Conservation (phyloP, 2,888 invertebrate genomes). For the Drosophila anomelani region DNA sequence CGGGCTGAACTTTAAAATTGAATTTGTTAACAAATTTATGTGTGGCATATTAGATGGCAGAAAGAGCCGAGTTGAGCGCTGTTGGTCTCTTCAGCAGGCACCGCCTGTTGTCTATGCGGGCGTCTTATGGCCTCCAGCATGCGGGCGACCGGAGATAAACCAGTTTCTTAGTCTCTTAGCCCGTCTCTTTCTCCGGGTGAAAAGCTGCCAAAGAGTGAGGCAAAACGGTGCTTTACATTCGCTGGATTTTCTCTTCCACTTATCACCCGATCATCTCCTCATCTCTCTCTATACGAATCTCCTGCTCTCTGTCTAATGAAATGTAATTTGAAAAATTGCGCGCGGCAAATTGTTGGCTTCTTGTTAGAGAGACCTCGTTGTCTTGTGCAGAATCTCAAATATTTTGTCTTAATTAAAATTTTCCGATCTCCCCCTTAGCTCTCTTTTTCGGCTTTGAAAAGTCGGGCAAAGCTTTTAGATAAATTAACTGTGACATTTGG, state of each 20-base stretch:
- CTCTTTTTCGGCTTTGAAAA: constrained; percentile 42
- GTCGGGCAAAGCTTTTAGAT: constrained; percentile 69
- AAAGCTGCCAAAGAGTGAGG: constrained; percentile 56
- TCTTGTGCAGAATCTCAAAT: constrained; percentile 71
- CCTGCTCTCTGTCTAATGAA: constrained; percentile 63
- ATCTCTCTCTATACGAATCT: constrained; percentile 26
- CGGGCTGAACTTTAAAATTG: constrained; percentile 64
- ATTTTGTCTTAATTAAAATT: constrained; percentile 78
- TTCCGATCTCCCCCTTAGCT: constrained; percentile 25
- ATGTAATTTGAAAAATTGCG: constrained; percentile 77
- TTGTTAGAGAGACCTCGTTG: constrained; percentile 46
- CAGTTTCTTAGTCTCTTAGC: constrained; percentile 55
- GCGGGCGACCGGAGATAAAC: constrained; percentile 65
- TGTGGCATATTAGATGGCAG: constrained; percentile 65
- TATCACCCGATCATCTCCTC: constrained; percentile 36
- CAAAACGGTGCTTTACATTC: constrained; percentile 77
- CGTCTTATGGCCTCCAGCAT: constrained; percentile 52
- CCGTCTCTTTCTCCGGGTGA: constrained; percentile 26
- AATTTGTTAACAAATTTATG: constrained; percentile 71
- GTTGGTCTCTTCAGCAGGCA: constrained; percentile 5
- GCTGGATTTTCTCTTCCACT: constrained; percentile 38
- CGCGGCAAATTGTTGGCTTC: constrained; percentile 68
- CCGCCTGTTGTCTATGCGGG: constrained; percentile 55
- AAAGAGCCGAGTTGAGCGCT: not conserved
- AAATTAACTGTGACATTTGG: constrained; percentile 71